Percentiles rank a stretch among this genome's conserved stretches.
phyloP scores from a whole-genome alignment of 1,140 invertebrate species.

The Grapholita molesta region DNA sequence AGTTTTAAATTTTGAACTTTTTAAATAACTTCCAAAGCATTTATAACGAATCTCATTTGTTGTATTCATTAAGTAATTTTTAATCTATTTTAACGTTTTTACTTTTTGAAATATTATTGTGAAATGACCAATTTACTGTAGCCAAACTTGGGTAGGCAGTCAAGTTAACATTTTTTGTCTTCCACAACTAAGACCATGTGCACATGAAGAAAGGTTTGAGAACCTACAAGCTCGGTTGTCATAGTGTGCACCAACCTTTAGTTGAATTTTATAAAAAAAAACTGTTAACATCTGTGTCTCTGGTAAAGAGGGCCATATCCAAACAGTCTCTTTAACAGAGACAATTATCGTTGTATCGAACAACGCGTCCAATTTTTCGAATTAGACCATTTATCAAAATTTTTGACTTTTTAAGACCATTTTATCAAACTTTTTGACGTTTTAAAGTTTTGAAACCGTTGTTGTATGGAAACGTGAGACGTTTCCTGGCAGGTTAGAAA shows the following conservation, averaged over 20 bases:
- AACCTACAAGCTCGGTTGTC: neutral
- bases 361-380: neutral
- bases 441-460: neutral
- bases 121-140: conserved; percentile 7
- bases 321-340: neutral
- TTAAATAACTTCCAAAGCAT: neutral
- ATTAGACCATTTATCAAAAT: neutral
- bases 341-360: neutral
- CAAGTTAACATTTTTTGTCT: neutral
- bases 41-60: neutral
- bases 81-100: neutral
- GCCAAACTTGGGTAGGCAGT: neutral
- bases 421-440: neutral
- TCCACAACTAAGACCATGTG: neutral
- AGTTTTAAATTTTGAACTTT: neutral
- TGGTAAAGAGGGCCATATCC: neutral
- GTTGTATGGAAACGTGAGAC: neutral
- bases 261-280: neutral
- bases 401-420: neutral
- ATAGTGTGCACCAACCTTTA: neutral
- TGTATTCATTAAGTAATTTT: neutral
- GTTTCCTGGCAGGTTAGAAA: neutral
- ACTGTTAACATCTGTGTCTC: neutral
- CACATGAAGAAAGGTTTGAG: neutral
- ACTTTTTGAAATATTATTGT: neutral